Evolutionary conservation across 1,140 invertebrate genomes (phyloP).

Genomic region (Scaptodrosophila lebanonensis): DNA sequence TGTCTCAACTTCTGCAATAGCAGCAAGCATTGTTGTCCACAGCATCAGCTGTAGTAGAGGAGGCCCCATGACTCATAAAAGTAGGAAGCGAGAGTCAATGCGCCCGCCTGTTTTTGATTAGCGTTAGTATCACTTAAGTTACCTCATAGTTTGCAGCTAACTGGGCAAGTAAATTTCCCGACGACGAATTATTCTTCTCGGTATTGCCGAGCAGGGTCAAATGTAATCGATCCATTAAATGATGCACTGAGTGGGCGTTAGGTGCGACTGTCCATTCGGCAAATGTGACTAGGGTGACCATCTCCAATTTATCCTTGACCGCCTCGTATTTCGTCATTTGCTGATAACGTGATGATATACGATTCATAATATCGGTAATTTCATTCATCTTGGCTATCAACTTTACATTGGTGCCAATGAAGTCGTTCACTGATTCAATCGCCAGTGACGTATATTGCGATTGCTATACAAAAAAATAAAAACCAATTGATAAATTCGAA

Average conservation of each 20-base stretch:
- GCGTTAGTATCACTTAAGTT: conserved; percentile 22
- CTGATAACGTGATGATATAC: conserved; percentile 79
- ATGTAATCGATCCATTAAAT: conserved; percentile 83
- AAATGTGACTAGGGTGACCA: conserved; percentile 83
- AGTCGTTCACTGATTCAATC: conserved; percentile 61
- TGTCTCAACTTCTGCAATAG: too few species aligned
- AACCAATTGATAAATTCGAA: neutral
- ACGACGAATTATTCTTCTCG: conserved; percentile 44
- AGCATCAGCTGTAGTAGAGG: too few species aligned
- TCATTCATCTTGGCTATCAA: conserved; percentile 80
- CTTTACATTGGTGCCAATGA: conserved; percentile 69
- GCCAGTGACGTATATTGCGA: conserved; percentile 63
- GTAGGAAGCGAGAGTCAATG: too few species aligned
- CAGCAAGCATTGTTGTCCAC: too few species aligned
- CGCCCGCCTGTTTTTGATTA: too few species aligned
- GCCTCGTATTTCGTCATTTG: conserved; percentile 80
- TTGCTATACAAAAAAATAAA: conserved; percentile 37
- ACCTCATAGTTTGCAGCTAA: conserved; percentile 62
- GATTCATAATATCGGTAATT: conserved; percentile 79
- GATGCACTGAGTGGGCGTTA: conserved; percentile 80
- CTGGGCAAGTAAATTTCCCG: conserved; percentile 49
- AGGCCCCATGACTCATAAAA: too few species aligned
- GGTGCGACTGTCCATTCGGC: conserved; percentile 83
- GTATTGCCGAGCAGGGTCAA: conserved; percentile 67
- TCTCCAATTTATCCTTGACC: conserved; percentile 79